phyloP scores from a whole-genome alignment of 2,888 invertebrate species.

The Chalcis sispes region DNA sequence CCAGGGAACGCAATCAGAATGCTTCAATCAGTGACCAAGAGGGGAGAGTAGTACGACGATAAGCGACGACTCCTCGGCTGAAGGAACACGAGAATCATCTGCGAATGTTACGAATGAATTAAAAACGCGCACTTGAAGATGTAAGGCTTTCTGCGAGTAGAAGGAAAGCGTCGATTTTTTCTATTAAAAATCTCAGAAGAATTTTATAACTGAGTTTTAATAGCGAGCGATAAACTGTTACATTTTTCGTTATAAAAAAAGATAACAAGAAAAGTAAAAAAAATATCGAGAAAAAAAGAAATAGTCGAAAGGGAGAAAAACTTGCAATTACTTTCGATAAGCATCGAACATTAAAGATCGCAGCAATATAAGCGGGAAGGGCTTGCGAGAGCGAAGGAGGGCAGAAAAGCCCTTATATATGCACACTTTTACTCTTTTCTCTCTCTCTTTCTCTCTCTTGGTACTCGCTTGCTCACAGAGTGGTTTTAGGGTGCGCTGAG shows the following conservation, averaged over 20 bases:
- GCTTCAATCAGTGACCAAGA: constrained; percentile 72
- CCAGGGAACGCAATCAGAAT: constrained; percentile 76
- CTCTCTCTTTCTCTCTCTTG: constrained; percentile 11
- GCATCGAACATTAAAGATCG: constrained; percentile 13
- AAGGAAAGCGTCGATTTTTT: no score
- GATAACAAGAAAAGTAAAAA: not conserved
- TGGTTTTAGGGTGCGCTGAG: constrained; percentile 13
- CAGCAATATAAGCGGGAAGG: constrained; percentile 1
- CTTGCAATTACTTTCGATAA: constrained; percentile 24
- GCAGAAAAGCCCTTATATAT: constrained; percentile 8
- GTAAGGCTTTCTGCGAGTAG: no score
- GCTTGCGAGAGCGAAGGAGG: not conserved
- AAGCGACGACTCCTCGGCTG: constrained; percentile 41
- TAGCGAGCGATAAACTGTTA: not conserved
- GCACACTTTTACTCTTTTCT: not conserved
- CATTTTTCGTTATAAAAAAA: not conserved
- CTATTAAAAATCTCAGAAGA: no score
- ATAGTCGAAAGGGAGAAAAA: not conserved
- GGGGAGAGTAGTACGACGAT: constrained; percentile 43
- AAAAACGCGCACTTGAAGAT: constrained; percentile 16
- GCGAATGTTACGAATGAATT: not conserved
- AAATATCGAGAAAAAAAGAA: not conserved
- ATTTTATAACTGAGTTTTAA: no score
- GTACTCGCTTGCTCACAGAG: not conserved
- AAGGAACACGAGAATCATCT: constrained; percentile 18